Conservation (phyloP, 2,797 vertebrate genomes). For the Halcyon badia region DNA sequence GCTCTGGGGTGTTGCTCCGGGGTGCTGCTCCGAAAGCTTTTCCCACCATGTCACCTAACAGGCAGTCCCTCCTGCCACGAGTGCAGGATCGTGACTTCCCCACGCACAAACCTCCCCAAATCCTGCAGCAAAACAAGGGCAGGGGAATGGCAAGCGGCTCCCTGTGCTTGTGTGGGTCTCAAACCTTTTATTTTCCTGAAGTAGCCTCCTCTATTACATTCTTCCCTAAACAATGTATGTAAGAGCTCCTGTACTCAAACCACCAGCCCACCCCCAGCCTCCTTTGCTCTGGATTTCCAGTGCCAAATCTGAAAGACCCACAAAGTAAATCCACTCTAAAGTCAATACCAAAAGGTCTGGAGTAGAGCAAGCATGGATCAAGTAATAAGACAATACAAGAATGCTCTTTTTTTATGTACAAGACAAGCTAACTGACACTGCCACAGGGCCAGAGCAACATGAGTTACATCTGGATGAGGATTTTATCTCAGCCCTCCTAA, state of each 20-base stretch:
- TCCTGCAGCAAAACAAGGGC: background rate
- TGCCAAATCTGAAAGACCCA: background rate
- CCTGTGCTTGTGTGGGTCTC: accelerated
- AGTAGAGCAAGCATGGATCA: background rate
- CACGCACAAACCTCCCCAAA: background rate
- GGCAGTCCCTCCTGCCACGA: background rate
- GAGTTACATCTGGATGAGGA: background rate
- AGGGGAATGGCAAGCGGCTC: too few relatives aligned
- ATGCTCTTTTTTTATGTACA: background rate
- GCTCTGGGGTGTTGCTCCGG: accelerated
- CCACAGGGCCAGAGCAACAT: background rate
- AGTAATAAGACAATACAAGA: background rate
- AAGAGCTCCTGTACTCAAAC: background rate
- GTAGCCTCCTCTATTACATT: background rate
- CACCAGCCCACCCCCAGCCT: background rate
- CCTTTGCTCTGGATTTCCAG: background rate
- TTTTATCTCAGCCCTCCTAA: background rate
- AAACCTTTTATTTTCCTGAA: background rate
- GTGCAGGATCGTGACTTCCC: background rate
- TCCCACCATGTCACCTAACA: background rate
- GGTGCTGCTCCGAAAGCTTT: background rate
- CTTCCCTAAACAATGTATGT: background rate
- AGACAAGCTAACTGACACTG: accelerated
- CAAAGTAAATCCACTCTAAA: background rate
- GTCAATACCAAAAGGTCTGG: background rate